These are phyloP conservation scores for Setophaga petechia DNA, from an alignment of 2,113 vertebrate genomes.

Conservation along the genomic window DNA sequence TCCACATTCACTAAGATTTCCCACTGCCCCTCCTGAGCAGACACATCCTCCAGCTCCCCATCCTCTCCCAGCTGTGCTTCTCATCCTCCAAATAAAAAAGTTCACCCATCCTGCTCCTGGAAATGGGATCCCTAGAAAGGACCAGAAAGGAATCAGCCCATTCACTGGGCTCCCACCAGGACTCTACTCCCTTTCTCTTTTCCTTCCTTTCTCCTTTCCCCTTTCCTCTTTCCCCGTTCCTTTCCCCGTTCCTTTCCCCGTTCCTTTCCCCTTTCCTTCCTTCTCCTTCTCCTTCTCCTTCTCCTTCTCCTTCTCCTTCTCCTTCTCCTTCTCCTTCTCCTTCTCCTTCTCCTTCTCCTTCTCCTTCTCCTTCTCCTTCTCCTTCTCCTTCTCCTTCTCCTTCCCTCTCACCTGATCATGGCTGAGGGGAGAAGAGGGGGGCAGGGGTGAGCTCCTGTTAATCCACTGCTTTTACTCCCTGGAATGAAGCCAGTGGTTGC, in stretches of 20 bases:
- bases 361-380: no score
- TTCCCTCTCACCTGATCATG: background rate
- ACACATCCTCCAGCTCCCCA: background rate
- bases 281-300: no score
- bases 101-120: background rate
- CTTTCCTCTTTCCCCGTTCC: no score
- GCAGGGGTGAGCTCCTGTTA: background rate
- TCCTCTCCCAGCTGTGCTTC: background rate
- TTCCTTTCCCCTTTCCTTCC: no score
- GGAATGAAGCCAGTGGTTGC: background rate
- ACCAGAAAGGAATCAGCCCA: background rate
- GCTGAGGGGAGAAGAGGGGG: background rate
- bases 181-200: background rate
- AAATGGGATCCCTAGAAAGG: background rate
- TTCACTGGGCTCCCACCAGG: fast-evolving
- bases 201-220: no score
- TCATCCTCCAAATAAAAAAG: background rate
- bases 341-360: no score
- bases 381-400: background rate
- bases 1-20: background rate
- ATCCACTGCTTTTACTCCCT: background rate
- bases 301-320: no score
- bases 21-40: background rate
- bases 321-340: no score
- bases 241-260: no score